Percentiles rank a stretch among this genome's conserved stretches.
Evolutionary conservation across 2,113 vertebrate genomes (phyloP).

Genomic region (Danionella cerebrum): DNA sequence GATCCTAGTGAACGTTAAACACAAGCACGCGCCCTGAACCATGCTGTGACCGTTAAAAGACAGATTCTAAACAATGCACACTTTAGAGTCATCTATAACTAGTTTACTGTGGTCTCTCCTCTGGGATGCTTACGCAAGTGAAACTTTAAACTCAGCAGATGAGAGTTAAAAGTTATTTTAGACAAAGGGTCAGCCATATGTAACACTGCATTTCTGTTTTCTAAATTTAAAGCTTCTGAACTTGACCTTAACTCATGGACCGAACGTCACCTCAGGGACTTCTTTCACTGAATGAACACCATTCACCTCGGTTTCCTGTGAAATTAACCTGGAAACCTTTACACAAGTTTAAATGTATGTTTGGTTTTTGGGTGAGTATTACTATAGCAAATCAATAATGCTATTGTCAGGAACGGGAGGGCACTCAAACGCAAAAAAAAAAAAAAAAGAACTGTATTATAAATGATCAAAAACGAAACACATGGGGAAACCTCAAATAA

Average conservation of each 20-base stretch:
- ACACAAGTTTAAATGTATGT: too few species aligned
- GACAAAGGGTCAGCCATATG: neutral
- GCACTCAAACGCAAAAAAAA: too few species aligned
- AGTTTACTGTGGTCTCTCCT: conserved; percentile 38
- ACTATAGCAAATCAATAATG: too few species aligned
- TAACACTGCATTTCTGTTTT: neutral
- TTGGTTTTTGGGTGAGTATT: too few species aligned
- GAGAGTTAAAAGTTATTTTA: neutral
- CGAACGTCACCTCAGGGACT: neutral
- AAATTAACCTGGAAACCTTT: neutral
- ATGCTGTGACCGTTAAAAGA: conserved; percentile 49
- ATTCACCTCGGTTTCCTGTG: neutral
- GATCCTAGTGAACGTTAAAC: conserved; percentile 46
- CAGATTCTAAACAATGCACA: conserved; percentile 35
- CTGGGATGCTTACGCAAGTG: conserved; percentile 21
- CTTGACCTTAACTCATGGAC: neutral
- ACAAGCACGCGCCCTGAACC: conserved; percentile 38
- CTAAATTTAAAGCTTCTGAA: neutral
- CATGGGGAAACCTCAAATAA: too few species aligned
- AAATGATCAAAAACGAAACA: too few species aligned
- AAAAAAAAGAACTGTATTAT: too few species aligned
- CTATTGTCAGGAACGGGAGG: too few species aligned
- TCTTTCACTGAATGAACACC: neutral
- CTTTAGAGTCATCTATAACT: conserved; percentile 28
- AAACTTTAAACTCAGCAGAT: conserved; percentile 18